phyloP scores from a whole-genome alignment of 1,140 invertebrate species.

The Drosophila sulfurigaster region DNA sequence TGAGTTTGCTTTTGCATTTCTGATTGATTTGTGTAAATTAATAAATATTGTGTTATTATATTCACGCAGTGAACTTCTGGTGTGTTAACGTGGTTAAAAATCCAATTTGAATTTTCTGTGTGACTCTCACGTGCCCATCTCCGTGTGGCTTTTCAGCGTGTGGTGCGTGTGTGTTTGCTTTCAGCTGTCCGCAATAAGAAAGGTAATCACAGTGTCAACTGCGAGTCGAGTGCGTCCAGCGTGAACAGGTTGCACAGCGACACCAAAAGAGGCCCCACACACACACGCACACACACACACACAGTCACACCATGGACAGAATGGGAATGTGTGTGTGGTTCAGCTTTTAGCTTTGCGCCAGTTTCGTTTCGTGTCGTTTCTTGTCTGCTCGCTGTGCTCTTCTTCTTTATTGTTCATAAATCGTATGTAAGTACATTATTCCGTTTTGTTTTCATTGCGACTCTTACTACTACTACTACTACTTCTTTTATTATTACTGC shows the following conservation, averaged over 20 bases:
- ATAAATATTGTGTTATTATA: background rate
- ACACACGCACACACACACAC: constrained; percentile 24
- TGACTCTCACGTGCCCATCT: constrained; percentile 54
- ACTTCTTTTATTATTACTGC: constrained; percentile 28
- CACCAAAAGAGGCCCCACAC: constrained; percentile 46
- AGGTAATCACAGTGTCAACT: constrained; percentile 76
- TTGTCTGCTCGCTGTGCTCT: constrained; percentile 11
- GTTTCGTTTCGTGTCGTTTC: constrained; percentile 39
- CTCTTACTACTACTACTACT: constrained; percentile 37
- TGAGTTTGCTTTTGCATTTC: background rate
- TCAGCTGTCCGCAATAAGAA: constrained; percentile 57
- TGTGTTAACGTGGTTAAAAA: background rate
- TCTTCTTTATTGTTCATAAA: constrained; percentile 31
- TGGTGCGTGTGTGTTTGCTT: constrained; percentile 17
- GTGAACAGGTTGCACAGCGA: constrained; percentile 61
- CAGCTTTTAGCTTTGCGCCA: constrained; percentile 31
- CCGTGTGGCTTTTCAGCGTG: constrained; percentile 7
- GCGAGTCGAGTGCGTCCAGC: constrained; percentile 58
- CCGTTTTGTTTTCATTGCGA: constrained; percentile 70
- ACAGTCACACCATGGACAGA: background rate
- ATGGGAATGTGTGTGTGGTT: constrained; percentile 2
- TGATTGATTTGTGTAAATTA: background rate
- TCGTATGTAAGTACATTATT: constrained; percentile 39
- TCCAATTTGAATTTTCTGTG: background rate
- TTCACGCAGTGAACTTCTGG: background rate